Percentiles rank a stretch among this genome's conserved stretches.
phyloP scores from a whole-genome alignment of 2,797 vertebrate genomes.

The Oryzias dopingdopingensis region DNA sequence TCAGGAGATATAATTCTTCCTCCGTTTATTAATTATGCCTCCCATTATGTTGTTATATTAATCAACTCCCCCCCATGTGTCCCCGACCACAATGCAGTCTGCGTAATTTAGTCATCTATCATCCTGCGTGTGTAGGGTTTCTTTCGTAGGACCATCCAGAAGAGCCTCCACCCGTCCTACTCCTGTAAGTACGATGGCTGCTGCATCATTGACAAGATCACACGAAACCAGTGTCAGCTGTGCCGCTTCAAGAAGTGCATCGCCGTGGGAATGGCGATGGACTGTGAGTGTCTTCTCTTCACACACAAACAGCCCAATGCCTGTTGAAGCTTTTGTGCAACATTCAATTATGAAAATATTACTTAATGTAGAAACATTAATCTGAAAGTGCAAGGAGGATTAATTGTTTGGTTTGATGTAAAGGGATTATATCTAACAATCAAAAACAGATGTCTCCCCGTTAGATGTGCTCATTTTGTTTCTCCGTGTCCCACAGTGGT shows the following conservation, averaged over 20 bases:
- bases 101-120: not conserved
- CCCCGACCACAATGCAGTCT: not conserved
- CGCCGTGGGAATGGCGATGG: conserved; percentile 98
- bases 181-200: conserved; percentile 97
- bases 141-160: conserved; percentile 97
- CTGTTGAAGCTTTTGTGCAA: not conserved
- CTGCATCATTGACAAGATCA: conserved; percentile 98
- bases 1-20: no score
- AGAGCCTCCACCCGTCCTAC: conserved; percentile 95
- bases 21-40: no score
- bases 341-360: no score
- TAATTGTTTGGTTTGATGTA: no score
- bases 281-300: conserved; percentile 81
- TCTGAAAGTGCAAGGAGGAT: no score
- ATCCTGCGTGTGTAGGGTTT: conserved; percentile 81
- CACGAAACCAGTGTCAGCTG: conserved; percentile 97
- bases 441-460: no score
- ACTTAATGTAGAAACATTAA: no score
- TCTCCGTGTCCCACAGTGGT: conserved; percentile 80
- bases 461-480: no score
- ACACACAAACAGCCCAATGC: not conserved
- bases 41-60: no score
- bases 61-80: no score
- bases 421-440: no score
- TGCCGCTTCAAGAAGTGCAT: conserved; percentile 99